phyloP scores from a whole-genome alignment of 2,797 vertebrate species.

The Pteronotus mesoamericanus region DNA sequence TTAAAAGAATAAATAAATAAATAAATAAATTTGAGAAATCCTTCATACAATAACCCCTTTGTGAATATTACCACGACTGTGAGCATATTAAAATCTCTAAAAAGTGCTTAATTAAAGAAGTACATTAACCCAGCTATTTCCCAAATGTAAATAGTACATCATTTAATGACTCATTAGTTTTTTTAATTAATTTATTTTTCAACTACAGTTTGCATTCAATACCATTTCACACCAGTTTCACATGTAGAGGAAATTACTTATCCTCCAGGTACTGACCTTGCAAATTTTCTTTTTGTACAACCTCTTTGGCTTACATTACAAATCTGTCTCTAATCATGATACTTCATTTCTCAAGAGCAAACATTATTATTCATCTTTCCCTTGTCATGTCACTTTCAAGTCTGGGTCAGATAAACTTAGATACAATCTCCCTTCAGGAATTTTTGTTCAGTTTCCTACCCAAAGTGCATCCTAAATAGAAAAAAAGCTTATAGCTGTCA shows the following conservation, averaged over 20 bases:
- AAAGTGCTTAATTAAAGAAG: background rate
- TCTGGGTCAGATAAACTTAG: slow-evolving; percentile 10
- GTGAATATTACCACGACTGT: background rate
- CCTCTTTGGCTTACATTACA: background rate
- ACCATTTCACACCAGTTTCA: background rate
- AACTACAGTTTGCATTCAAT: background rate
- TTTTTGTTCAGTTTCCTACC: background rate
- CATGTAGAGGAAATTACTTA: background rate
- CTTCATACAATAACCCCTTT: background rate
- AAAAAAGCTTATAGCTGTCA: background rate
- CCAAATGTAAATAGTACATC: background rate
- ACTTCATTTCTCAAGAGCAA: background rate
- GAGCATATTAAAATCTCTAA: background rate
- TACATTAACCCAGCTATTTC: background rate
- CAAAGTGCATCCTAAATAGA: background rate
- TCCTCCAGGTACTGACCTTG: background rate
- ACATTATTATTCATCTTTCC: background rate
- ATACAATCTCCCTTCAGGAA: slow-evolving; percentile 40
- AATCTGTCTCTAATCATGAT: slow-evolving; percentile 23
- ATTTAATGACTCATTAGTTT: background rate
- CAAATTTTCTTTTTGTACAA: background rate
- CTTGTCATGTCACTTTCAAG: background rate
- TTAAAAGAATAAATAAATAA: too few species aligned
- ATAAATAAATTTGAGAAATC: background rate
- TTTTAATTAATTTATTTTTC: background rate